A percentile compares a stretch with the other conserved stretches of the same genome.
These are phyloP conservation scores for Scaptomyza graminum DNA, from an alignment of 1,140 invertebrate species.

Conservation along the genomic window DNA sequence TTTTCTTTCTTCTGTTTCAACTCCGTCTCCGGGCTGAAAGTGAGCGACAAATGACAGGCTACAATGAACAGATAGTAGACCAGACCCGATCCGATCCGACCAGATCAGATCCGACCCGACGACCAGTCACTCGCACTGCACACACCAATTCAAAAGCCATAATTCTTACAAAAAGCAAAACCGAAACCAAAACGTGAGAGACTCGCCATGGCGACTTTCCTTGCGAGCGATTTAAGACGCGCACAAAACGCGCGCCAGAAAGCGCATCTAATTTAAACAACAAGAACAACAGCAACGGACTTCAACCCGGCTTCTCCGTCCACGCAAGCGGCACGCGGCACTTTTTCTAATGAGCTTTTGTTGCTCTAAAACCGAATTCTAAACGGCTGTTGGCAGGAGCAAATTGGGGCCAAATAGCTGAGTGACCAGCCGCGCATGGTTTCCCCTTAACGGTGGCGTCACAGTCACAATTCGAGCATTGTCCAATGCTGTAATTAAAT, in stretches of 20 bases:
- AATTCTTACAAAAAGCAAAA: conserved; percentile 55
- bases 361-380: conserved; percentile 37
- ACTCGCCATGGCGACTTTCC: conserved; percentile 44
- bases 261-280: conserved; percentile 59
- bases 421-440: conserved; percentile 10
- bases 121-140: background rate
- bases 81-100: conserved; percentile 15
- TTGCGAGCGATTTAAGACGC: conserved; percentile 43
- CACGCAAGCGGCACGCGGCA: conserved; percentile 44
- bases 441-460: background rate
- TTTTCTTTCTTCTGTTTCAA: conserved; percentile 21
- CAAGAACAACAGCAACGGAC: conserved; percentile 4
- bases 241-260: conserved; percentile 42
- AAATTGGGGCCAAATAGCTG: conserved; percentile 42
- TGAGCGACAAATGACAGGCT: conserved; percentile 63
- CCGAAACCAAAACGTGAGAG: conserved; percentile 57
- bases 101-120: conserved; percentile 1
- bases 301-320: conserved; percentile 16
- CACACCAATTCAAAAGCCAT: conserved; percentile 23
- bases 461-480: conserved; percentile 28
- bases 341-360: conserved; percentile 60
- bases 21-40: conserved; percentile 39
- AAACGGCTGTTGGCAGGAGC: conserved; percentile 43
- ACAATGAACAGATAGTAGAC: conserved; percentile 23
- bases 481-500: conserved; percentile 35